Evolutionary conservation across 2,113 vertebrate species (phyloP).

Genomic region (Pipa parva): DNA sequence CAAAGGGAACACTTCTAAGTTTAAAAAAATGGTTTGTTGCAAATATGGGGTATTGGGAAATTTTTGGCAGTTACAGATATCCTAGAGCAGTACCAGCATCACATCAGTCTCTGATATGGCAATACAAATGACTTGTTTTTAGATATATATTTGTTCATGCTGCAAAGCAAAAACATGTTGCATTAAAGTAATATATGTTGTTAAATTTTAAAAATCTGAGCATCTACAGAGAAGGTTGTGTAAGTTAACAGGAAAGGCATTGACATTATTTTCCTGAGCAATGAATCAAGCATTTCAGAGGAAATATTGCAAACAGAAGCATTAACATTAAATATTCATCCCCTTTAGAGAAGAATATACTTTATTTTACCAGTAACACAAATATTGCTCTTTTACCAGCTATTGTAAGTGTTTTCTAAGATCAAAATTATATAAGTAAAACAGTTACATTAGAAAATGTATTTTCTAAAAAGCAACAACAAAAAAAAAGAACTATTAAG

Average conservation of each 20-base stretch:
- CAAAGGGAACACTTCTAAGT: no score
- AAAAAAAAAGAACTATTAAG: no score
- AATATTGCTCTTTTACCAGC: no score
- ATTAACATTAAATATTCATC: constrained; percentile 28
- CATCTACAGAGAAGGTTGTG: background rate
- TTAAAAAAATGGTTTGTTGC: no score
- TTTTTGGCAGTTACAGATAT: no score
- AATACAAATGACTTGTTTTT: no score
- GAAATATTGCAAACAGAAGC: background rate
- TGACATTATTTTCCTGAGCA: constrained; percentile 9
- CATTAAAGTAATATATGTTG: background rate
- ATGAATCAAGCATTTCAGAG: background rate
- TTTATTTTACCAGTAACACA: background rate
- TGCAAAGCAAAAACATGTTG: background rate
- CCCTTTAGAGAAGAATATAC: constrained; percentile 4
- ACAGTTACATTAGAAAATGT: background rate
- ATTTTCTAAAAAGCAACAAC: no score
- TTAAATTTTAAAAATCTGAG: background rate
- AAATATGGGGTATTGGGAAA: no score
- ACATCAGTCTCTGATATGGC: no score
- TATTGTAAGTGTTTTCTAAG: background rate
- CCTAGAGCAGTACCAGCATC: no score
- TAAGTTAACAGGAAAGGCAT: background rate
- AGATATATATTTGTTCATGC: no score
- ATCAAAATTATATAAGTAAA: background rate